Evolutionary conservation across 1,140 invertebrate genomes (phyloP).

Genomic region (Tribolium madens): DNA sequence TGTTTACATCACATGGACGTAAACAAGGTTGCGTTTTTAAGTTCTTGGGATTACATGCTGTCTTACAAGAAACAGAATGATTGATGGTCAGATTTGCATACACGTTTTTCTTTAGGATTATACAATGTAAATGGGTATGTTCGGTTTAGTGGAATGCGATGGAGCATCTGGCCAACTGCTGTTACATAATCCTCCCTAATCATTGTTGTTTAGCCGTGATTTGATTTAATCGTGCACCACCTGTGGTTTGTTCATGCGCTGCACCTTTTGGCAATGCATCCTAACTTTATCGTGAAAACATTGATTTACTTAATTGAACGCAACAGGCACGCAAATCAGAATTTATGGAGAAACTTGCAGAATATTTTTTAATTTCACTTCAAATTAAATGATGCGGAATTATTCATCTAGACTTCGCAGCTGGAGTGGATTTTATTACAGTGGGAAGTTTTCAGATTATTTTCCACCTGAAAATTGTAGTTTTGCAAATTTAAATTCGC

Average conservation of each 20-base stretch:
- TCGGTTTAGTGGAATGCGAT: conserved; percentile 33
- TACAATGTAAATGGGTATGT: conserved; percentile 35
- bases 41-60: background rate
- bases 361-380: conserved; percentile 2
- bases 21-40: background rate
- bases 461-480: background rate
- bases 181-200: conserved; percentile 43
- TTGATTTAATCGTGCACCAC: conserved; percentile 48
- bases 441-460: no score
- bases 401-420: background rate
- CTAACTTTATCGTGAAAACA: conserved; percentile 1
- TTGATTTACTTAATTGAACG: conserved; percentile 25
- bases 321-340: conserved; percentile 3
- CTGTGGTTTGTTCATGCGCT: conserved; percentile 40
- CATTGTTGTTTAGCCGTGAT: conserved; percentile 49
- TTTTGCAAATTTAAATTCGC: conserved; percentile 7
- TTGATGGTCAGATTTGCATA: conserved; percentile 44
- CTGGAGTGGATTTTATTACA: background rate
- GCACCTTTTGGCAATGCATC: conserved; percentile 34
- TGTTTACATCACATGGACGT: background rate
- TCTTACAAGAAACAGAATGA: conserved; percentile 30
- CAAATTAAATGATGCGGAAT: background rate
- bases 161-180: conserved; percentile 44
- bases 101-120: conserved; percentile 36
- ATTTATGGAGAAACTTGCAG: conserved; percentile 6